phyloP scores from a whole-genome alignment of 2,797 vertebrate species.

The Rhinatrema bivittatum region DNA sequence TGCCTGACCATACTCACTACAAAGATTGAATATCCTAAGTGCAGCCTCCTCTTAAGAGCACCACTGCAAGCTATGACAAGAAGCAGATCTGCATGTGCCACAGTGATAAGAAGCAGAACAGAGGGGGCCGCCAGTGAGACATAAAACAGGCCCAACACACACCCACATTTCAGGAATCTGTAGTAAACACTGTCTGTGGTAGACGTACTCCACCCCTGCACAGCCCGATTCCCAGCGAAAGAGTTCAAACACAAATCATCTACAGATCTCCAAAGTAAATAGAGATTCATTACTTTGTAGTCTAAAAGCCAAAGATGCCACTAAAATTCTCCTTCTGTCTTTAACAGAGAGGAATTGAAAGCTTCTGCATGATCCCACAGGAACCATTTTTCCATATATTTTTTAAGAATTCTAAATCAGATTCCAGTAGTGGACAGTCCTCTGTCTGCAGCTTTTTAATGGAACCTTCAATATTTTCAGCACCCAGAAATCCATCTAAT shows the following conservation, averaged over 20 bases:
- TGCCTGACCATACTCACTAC: constrained; percentile 18
- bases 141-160: constrained; percentile 15
- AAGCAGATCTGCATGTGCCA: background rate
- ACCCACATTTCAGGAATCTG: background rate
- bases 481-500: too few relatives aligned
- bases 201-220: constrained; percentile 11
- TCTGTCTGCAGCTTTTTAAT: background rate
- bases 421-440: too few relatives aligned
- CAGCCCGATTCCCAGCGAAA: constrained; percentile 17
- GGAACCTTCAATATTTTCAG: background rate
- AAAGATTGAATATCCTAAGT: background rate
- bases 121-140: constrained; percentile 5
- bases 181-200: background rate
- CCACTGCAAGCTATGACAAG: background rate
- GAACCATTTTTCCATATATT: too few relatives aligned
- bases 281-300: too few relatives aligned
- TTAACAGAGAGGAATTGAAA: constrained; percentile 6
- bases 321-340: background rate
- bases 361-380: too few relatives aligned
- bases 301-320: constrained; percentile 9
- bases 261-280: too few relatives aligned
- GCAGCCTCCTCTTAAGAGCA: constrained; percentile 2
- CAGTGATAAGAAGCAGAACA: background rate
- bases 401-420: too few relatives aligned
- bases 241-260: constrained; percentile 21